phyloP scores from a whole-genome alignment of 2,113 vertebrate genomes.

The Ameiurus melas region DNA sequence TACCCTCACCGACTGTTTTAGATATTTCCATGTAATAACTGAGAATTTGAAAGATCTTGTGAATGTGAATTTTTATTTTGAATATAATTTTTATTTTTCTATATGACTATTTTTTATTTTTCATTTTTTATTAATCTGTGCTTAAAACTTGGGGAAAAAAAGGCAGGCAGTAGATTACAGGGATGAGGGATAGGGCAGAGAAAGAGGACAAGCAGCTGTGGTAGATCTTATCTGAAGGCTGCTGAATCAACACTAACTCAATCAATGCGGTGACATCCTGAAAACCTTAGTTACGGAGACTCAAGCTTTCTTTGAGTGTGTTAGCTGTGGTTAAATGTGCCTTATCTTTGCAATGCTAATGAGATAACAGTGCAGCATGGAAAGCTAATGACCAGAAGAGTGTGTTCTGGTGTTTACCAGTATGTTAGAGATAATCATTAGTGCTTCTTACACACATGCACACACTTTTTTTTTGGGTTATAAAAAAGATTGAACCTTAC shows the following conservation, averaged over 20 bases:
- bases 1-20: not conserved
- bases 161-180: not conserved
- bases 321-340: slow-evolving; percentile 6
- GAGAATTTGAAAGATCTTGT: not conserved
- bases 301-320: not conserved
- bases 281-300: slow-evolving; percentile 15
- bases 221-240: slow-evolving; percentile 39
- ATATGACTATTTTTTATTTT: not conserved
- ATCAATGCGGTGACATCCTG: slow-evolving; percentile 29
- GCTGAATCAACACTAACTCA: slow-evolving; percentile 40
- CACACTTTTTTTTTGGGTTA: no score
- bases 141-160: not conserved
- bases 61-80: not conserved
- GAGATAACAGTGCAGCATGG: not conserved
- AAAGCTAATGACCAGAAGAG: slow-evolving; percentile 5
- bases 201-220: slow-evolving; percentile 16
- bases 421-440: not conserved
- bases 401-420: not conserved
- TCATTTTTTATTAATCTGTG: not conserved
- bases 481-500: not conserved
- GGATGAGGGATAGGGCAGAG: not conserved
- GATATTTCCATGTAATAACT: not conserved
- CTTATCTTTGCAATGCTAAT: slow-evolving; percentile 22
- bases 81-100: not conserved
- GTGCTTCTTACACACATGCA: not conserved